Evolutionary conservation across 2,888 invertebrate species (phyloP), one percentile per base, ranked within the genome.

Genomic region (Calameuta filiformis): DNA sequence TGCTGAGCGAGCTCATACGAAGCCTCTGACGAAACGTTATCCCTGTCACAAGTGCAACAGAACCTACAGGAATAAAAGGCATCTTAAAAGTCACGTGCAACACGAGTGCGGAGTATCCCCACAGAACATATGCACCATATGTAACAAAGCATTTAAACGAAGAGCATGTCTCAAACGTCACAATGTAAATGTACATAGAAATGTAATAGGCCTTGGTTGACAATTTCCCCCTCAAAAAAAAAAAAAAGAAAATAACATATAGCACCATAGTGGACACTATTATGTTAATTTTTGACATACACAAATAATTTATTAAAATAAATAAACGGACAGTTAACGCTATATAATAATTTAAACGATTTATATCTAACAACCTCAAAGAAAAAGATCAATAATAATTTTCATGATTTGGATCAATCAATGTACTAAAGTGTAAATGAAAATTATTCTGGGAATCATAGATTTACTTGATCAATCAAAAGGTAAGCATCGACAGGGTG

Each of bases 91-190:
- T 79, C 96, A 96, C 91, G 93, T 95, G 87, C 95, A 94, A 88
- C 95, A 95, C 92, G 96, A 96, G 90, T 96, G 96, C 89, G 94
- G 94, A 83, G 95, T 94, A 89, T 94, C 94, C 85, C 95, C 95
- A 33, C 94, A 94, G 89, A 95, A 94, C 92, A 94, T 94, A 90
- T 96, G 95, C 89, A 94, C 94, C 75, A 94, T 95, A 91, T 95
- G 95, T 91, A 93, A 94, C 87, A 94, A 94, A 92, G 94, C 94
- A 85, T 95, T 95, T 86, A 95, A 95, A 88, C 94, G 95, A 88
- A 95, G 94, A 88, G 82, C 86, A 75, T 91, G 91, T 81, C 87
- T 91, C 34, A 86, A 88, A 56, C 90, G 92, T 35, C 92, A 92
- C 83, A 87, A 86, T 71, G 82, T 83, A 1, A 87, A 85, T 3